Evolutionary conservation across 2,113 vertebrate genomes (phyloP).

Genomic region (Rynchops niger): DNA sequence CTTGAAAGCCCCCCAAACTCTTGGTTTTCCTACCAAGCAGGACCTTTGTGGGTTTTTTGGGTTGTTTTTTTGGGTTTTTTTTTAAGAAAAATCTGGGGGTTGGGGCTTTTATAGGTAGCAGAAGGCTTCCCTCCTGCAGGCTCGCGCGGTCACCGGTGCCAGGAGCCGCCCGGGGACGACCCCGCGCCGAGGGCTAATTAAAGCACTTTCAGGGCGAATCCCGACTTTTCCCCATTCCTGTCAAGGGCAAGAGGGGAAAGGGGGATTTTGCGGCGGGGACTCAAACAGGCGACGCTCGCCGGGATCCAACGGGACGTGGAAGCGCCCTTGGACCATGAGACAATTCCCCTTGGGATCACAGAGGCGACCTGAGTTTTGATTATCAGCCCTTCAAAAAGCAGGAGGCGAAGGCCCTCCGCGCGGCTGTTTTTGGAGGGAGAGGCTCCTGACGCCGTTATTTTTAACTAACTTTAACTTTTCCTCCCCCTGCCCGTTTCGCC

Average conservation of each 20-base stretch:
- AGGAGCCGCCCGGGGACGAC: background rate
- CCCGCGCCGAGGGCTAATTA: accelerated
- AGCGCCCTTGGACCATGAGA: accelerated
- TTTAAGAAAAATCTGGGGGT: background rate
- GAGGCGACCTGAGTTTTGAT: background rate
- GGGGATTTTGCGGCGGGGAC: background rate
- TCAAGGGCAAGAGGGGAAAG: background rate
- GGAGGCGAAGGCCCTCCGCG: background rate
- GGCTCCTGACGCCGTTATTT: background rate
- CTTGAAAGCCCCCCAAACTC: background rate
- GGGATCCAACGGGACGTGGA: accelerated
- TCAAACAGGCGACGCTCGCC: accelerated
- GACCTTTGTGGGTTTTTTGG: accelerated
- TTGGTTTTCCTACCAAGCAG: background rate
- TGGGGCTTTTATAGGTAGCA: accelerated
- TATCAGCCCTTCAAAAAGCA: background rate
- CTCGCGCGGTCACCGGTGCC: accelerated
- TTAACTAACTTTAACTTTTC: background rate
- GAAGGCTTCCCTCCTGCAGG: background rate
- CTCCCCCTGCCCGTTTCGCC: background rate
- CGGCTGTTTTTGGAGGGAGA: background rate
- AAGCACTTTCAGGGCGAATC: accelerated
- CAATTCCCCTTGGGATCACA: background rate
- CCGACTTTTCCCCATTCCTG: background rate
- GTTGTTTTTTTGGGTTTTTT: background rate